Conservation (phyloP, 2,797 vertebrate genomes). For the Anableps anableps region DNA sequence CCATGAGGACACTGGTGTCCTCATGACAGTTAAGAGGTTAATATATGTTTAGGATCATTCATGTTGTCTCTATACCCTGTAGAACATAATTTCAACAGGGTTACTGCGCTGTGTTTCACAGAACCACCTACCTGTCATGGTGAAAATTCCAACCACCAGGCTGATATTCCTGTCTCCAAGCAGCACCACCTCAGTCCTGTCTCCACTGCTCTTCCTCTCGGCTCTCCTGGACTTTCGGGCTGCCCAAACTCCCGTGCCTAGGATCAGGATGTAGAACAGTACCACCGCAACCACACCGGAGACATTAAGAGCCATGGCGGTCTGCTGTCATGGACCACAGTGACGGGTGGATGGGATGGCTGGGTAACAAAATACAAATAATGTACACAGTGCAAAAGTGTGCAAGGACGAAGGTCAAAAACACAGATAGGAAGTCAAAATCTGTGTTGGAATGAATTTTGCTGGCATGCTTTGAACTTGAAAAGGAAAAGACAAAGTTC, state of each 20-base stretch:
- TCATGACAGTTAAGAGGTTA: no score
- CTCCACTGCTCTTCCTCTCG: constrained; percentile 35
- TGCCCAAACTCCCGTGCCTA: constrained; percentile 62
- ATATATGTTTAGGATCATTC: no score
- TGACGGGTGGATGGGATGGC: not conserved
- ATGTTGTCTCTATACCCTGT: no score
- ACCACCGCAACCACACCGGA: constrained; percentile 50
- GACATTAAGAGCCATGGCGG: constrained; percentile 58
- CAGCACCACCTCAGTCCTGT: constrained; percentile 47
- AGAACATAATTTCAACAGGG: no score
- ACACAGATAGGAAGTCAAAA: not conserved
- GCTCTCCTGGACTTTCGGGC: constrained; percentile 46
- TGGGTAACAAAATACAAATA: not conserved
- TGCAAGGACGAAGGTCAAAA: constrained; percentile 7
- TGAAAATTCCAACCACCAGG: constrained; percentile 62
- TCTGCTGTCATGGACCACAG: not conserved
- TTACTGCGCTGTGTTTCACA: not conserved
- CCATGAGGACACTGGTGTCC: no score
- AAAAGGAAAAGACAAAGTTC: not conserved
- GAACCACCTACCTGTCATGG: constrained; percentile 56
- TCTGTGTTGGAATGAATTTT: not conserved
- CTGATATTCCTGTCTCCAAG: constrained; percentile 61
- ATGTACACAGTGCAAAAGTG: not conserved
- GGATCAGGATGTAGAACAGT: constrained; percentile 61
- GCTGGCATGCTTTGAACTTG: not conserved